A percentile compares a stretch with the other conserved stretches of the same genome.
These are phyloP conservation scores for Chaetophractus vellerosus DNA, from an alignment of 2,797 vertebrate species.

Conservation along the genomic window DNA sequence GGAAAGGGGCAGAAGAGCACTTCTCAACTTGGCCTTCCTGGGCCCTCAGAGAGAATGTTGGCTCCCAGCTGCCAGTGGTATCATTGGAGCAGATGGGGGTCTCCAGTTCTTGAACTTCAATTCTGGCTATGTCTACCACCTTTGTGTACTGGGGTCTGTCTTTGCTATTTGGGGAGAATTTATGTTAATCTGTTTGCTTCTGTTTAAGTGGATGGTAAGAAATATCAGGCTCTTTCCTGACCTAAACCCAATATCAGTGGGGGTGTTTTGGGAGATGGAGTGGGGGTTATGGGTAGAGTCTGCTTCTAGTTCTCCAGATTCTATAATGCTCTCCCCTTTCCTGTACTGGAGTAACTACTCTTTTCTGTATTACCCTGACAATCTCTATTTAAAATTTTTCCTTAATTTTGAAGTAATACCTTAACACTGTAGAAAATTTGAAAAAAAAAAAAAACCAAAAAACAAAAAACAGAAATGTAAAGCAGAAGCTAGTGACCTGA, in stretches of 20 bases:
- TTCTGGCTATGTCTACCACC: neutral
- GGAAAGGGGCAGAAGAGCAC: too few relatives aligned
- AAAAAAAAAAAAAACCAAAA: too few relatives aligned
- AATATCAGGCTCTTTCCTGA: neutral
- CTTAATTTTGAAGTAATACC: neutral
- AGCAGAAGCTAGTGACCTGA: neutral
- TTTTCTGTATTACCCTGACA: neutral
- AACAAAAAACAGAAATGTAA: neutral
- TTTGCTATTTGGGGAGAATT: neutral
- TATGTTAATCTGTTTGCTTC: neutral
- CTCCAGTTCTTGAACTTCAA: accelerated
- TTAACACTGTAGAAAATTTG: neutral
- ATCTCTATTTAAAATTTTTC: neutral
- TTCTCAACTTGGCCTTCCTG: neutral
- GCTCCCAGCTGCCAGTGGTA: neutral
- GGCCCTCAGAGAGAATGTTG: neutral
- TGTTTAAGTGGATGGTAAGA: neutral
- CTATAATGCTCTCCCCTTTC: neutral
- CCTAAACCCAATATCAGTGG: neutral
- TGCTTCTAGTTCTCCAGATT: neutral
- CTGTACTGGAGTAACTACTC: neutral
- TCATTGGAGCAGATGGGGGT: too few relatives aligned
- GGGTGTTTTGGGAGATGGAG: neutral
- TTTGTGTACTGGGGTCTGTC: neutral
- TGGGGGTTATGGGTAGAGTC: too few relatives aligned